phyloP scores from a whole-genome alignment of 2,888 invertebrate species.

The Crossocerus cetratus region DNA sequence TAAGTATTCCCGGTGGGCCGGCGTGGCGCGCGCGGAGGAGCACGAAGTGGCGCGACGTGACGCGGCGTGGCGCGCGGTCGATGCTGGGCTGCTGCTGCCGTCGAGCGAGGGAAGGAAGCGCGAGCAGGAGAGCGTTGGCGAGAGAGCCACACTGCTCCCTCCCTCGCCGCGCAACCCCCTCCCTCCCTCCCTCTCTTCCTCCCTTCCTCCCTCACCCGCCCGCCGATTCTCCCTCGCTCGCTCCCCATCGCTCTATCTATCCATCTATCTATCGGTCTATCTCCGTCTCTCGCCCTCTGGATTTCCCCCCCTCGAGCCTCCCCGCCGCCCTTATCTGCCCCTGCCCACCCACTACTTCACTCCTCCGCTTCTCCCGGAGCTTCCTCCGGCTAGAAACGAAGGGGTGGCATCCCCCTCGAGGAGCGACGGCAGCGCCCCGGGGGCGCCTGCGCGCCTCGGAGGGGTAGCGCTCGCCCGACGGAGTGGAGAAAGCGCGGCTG shows the following conservation, averaged over 20 bases:
- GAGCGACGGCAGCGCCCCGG: slow-evolving; percentile 57
- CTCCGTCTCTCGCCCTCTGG: neutral
- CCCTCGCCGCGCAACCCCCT: neutral
- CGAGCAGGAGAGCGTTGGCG: slow-evolving; percentile 46
- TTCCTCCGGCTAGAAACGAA: slow-evolving; percentile 37
- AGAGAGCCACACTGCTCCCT: neutral
- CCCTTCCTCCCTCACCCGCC: neutral
- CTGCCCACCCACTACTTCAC: slow-evolving; percentile 31
- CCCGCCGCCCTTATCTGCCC: neutral
- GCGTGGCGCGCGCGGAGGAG: slow-evolving; percentile 56
- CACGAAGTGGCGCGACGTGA: slow-evolving; percentile 49
- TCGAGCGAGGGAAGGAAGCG: slow-evolving; percentile 52
- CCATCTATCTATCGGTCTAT: neutral
- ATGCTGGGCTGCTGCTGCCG: slow-evolving; percentile 62
- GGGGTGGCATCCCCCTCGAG: slow-evolving; percentile 54
- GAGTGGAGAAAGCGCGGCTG: slow-evolving; percentile 57
- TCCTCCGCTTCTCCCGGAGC: slow-evolving; percentile 25
- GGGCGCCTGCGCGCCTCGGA: slow-evolving; percentile 64
- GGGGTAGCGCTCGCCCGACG: slow-evolving; percentile 57
- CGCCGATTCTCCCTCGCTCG: neutral
- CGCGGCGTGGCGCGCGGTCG: slow-evolving; percentile 65
- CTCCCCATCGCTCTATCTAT: neutral
- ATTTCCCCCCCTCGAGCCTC: slow-evolving; percentile 8
- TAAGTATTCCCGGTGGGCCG: slow-evolving; percentile 74
- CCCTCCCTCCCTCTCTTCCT: neutral